Evolutionary conservation across 2,888 invertebrate species (phyloP).

Genomic region (Tryphoninae sp.): DNA sequence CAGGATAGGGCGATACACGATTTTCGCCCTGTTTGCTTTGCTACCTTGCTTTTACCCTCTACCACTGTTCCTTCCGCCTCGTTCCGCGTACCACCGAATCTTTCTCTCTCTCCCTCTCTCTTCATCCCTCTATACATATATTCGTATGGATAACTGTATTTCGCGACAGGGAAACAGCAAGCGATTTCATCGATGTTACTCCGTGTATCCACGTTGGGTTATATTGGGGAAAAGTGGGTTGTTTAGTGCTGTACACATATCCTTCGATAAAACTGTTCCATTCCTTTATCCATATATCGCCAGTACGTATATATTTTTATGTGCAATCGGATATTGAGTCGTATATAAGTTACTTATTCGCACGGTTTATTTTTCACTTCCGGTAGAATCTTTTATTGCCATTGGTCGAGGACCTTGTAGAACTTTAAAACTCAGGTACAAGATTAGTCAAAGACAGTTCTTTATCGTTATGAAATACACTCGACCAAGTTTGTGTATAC

Average conservation of each 20-base stretch:
- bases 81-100: not conserved
- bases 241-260: constrained; percentile 25
- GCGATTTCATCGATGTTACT: constrained; percentile 35
- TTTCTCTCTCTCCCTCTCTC: constrained; percentile 16
- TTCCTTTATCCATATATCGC: constrained; percentile 10
- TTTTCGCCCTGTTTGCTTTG: constrained; percentile 52
- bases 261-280: not conserved
- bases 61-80: not conserved
- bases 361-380: too few relatives aligned
- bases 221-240: constrained; percentile 18
- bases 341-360: not conserved
- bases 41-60: constrained; percentile 22
- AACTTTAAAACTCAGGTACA: too few relatives aligned
- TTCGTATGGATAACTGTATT: not conserved
- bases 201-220: constrained; percentile 16
- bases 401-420: too few relatives aligned
- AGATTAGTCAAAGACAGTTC: too few relatives aligned
- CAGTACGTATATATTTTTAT: not conserved
- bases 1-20: constrained; percentile 38
- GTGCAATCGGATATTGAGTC: not conserved
- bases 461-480: too few relatives aligned
- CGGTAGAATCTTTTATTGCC: too few relatives aligned
- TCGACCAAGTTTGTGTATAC: too few relatives aligned
- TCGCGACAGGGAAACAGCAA: constrained; percentile 21
- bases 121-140: not conserved